A percentile compares a stretch with the other conserved stretches of the same genome.
Conservation (phyloP, 2,113 vertebrate species). For the Proteles cristata region DNA sequence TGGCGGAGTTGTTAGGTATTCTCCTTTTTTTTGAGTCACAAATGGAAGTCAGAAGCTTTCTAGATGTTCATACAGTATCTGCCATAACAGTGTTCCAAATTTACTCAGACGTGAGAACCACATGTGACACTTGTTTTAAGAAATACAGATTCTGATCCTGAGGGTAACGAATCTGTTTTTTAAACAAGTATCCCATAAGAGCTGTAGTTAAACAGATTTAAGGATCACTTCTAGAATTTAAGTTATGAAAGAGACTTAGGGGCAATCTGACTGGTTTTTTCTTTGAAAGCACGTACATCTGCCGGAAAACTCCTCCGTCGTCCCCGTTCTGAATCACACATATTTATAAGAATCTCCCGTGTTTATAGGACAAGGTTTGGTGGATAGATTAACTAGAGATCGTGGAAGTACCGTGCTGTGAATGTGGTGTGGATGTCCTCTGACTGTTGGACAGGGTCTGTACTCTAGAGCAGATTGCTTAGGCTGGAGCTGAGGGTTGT, state of each 20-base stretch:
- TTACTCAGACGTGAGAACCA: background rate
- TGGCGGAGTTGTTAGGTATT: background rate
- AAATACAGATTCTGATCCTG: background rate
- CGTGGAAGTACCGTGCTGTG: background rate
- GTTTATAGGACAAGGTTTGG: background rate
- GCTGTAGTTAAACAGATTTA: background rate
- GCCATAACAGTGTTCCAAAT: background rate
- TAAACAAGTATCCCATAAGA: background rate
- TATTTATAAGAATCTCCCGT: background rate
- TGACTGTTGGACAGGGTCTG: background rate
- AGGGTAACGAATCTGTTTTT: background rate
- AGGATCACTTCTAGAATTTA: background rate
- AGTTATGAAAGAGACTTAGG: background rate
- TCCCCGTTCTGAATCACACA: background rate
- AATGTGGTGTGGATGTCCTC: background rate
- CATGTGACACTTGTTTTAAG: background rate
- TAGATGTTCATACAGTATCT: background rate
- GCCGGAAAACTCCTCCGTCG: background rate
- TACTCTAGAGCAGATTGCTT: background rate
- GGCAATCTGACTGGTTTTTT: background rate
- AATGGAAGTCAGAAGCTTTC: background rate
- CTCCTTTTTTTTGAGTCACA: background rate
- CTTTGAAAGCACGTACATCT: background rate
- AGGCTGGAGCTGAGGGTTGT: background rate
- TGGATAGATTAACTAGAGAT: background rate